Evolutionary conservation across 1,140 invertebrate species (phyloP), one percentile per base, ranked within the genome.

Genomic region (Pseudobourletiella spinata): DNA sequence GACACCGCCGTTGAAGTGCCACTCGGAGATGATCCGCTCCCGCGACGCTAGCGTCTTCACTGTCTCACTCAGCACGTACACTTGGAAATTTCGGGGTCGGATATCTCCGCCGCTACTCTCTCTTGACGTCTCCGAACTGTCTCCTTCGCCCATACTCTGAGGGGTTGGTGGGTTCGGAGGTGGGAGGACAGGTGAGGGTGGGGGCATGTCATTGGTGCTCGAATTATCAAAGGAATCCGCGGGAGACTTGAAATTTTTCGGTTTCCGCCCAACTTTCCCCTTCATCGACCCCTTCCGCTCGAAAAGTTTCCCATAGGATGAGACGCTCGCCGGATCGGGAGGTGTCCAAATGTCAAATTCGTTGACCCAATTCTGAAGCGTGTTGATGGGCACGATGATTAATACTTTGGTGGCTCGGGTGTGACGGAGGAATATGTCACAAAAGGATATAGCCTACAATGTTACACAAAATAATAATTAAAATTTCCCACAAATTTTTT

Each of bases 351-450:
- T 91, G 73, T 98, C 95, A 72, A 96, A 98, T 75, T 99, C 96
- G 2, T 88, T 85, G 63, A 94, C 76, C 96, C 96, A 99, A 79
- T 99, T 99, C 78, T 99, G 95, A 56, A 99, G 78, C 1, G 95
- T 98, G 78, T 99, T 99, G 57, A 99, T 97, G 1, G 96, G 96
- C 81, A 98, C 96, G 67, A 99, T 97, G 72, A 93, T 92, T 8
- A 99, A 76, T 2, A 98, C 91, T 30, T 86, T 89, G 72, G 85
- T 89, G 4, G 88, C 87, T n/a, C 81, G 81, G 0, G 93, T 96
- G 72, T 91, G 85, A 54, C 92, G 79, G 67, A 98, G 80, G 77
- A 98, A 97, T 65, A 98, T 87, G 77, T 98, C 94, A 73, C 89
- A 89, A 78, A 98, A 98, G 67, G 89, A 90, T 28, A 97, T 88